Evolutionary conservation across 2,888 invertebrate genomes (phyloP).

Genomic region (Volucella bombylans): DNA sequence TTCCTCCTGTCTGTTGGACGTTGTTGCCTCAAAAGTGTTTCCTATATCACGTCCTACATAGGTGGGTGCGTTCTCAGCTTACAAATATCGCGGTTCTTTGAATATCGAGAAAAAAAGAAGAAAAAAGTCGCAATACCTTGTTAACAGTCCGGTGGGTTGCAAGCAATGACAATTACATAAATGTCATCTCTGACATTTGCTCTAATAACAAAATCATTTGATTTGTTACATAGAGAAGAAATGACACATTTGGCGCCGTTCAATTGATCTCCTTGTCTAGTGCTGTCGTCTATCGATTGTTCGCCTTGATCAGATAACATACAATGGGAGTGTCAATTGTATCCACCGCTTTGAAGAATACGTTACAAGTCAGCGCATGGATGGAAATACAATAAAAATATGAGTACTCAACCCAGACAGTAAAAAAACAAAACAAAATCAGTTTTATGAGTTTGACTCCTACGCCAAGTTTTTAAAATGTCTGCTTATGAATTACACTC

Average conservation of each 20-base stretch:
- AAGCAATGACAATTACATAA: background rate
- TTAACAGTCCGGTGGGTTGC: background rate
- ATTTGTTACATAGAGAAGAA: conserved; percentile 1
- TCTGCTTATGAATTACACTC: conserved; percentile 43
- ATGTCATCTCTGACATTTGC: background rate
- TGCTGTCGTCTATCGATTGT: conserved; percentile 23
- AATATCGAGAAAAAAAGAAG: too few relatives aligned
- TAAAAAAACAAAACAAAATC: conserved; percentile 18
- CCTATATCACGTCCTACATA: too few relatives aligned
- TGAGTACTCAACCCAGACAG: background rate
- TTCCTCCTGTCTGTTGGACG: too few relatives aligned
- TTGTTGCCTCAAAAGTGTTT: too few relatives aligned
- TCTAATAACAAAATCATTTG: conserved; percentile 17
- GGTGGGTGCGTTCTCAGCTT: too few relatives aligned
- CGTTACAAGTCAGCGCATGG: background rate
- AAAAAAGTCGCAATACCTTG: background rate
- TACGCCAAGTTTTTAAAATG: conserved; percentile 19
- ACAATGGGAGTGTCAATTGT: conserved; percentile 32
- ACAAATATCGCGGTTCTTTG: too few relatives aligned
- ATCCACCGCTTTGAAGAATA: background rate
- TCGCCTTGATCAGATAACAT: conserved; percentile 28
- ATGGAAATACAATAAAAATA: background rate
- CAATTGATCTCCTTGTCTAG: conserved; percentile 51
- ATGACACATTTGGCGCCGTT: conserved; percentile 49
- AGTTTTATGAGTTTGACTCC: conserved; percentile 28